Percentiles rank a stretch among this genome's conserved stretches.
Conservation (phyloP, 1,140 invertebrate species). For the Drosophila burlai region DNA sequence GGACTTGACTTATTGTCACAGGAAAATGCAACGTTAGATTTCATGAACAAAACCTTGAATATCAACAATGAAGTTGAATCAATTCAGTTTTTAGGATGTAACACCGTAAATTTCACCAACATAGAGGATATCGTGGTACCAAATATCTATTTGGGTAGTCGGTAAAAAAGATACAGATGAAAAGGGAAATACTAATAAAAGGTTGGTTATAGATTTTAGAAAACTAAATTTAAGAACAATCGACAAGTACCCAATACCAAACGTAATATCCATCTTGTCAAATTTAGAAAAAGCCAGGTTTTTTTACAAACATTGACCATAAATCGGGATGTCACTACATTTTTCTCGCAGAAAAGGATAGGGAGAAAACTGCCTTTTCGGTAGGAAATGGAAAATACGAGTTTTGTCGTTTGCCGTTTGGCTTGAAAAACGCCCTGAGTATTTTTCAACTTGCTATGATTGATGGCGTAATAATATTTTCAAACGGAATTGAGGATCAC, state of each 20-base stretch:
- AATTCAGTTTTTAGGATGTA: too few species aligned
- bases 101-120: too few species aligned
- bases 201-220: conserved; percentile 4
- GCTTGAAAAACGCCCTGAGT: neutral
- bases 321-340: neutral
- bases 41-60: too few species aligned
- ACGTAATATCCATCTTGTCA: neutral
- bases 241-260: neutral
- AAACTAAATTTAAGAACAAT: neutral
- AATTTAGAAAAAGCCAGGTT: neutral
- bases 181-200: conserved; percentile 1
- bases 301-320: neutral
- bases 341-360: neutral
- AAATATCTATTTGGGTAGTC: neutral
- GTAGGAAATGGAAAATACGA: conserved; percentile 1
- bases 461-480: neutral
- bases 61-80: too few species aligned
- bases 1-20: too few species aligned
- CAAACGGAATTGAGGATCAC: neutral
- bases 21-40: too few species aligned
- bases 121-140: too few species aligned
- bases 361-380: neutral
- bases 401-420: conserved; percentile 3
- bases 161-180: neutral
- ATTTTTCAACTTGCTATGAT: neutral